Conservation (phyloP, 30 jellyfish, hydroid and myxozoan genomes). For the Turritopsis rubra region DNA sequence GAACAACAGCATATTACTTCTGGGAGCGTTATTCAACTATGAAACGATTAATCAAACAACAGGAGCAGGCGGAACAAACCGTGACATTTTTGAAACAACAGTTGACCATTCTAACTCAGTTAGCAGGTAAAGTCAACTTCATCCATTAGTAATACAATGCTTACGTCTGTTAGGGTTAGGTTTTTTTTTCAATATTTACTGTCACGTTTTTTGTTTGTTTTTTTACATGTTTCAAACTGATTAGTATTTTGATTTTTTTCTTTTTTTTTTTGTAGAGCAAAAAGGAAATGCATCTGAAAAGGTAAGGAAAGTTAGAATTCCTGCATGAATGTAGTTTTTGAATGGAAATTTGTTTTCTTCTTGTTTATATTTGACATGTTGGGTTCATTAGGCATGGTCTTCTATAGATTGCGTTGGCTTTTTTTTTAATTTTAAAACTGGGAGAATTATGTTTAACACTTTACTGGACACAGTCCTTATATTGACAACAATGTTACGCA, state of each 20-base stretch:
- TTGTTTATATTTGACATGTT: no score
- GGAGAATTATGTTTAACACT: no score
- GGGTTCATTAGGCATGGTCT: no score
- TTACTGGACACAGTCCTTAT: no score
- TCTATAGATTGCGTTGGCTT: no score
- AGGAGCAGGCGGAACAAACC: conserved; percentile 10
- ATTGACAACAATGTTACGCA: no score
- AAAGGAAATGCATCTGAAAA: background rate
- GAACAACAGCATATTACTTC: background rate
- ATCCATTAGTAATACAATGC: background rate
- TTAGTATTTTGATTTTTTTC: background rate
- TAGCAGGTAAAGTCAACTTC: background rate
- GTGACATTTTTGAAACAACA: conserved; percentile 8
- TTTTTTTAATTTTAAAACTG: no score
- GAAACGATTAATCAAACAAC: background rate
- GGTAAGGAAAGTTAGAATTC: background rate
- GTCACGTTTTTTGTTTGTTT: no score
- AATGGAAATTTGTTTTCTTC: no score
- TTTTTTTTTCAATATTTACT: background rate
- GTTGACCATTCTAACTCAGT: background rate
- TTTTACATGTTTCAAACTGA: no score
- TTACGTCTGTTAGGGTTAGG: background rate
- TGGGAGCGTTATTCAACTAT: background rate
- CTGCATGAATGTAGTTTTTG: no score
- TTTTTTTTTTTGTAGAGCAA: conserved; percentile 8